Conservation (phyloP, 2,888 invertebrate genomes). For the Apomyelois bistriatella region DNA sequence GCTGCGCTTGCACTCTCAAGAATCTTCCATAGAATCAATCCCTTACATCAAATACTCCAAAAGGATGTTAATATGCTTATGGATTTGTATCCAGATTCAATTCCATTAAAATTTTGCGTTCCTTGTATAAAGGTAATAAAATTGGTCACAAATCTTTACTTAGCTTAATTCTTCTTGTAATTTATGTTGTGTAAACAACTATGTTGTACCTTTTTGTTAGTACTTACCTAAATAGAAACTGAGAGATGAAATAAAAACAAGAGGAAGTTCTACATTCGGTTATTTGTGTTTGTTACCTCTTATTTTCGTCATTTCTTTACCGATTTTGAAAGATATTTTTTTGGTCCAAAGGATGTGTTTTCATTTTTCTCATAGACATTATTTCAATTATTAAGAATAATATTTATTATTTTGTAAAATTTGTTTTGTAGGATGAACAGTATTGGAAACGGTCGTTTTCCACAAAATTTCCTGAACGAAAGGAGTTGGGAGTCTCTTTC, state of each 20-base stretch:
- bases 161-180: background rate
- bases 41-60: conserved; percentile 77
- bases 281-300: too few species aligned
- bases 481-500: conserved; percentile 67
- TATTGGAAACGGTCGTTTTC: conserved; percentile 82
- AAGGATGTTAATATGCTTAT: conserved; percentile 80
- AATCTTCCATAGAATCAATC: conserved; percentile 69
- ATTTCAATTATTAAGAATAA: too few species aligned
- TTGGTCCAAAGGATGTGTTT: too few species aligned
- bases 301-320: too few species aligned
- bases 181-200: too few species aligned
- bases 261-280: too few species aligned
- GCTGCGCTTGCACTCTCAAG: conserved; percentile 53
- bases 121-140: conserved; percentile 67
- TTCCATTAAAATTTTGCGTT: conserved; percentile 78
- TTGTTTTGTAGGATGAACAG: conserved; percentile 69
- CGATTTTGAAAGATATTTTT: too few species aligned
- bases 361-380: too few species aligned
- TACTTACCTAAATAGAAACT: too few species aligned
- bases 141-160: background rate
- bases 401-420: too few species aligned
- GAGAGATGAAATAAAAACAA: too few species aligned
- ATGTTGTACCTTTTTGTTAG: too few species aligned
- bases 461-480: conserved; percentile 53
- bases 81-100: conserved; percentile 80